Percentiles rank a stretch among this genome's conserved stretches.
Evolutionary conservation across 2,797 vertebrate species (phyloP).

Genomic region (Gobio occitaniae): DNA sequence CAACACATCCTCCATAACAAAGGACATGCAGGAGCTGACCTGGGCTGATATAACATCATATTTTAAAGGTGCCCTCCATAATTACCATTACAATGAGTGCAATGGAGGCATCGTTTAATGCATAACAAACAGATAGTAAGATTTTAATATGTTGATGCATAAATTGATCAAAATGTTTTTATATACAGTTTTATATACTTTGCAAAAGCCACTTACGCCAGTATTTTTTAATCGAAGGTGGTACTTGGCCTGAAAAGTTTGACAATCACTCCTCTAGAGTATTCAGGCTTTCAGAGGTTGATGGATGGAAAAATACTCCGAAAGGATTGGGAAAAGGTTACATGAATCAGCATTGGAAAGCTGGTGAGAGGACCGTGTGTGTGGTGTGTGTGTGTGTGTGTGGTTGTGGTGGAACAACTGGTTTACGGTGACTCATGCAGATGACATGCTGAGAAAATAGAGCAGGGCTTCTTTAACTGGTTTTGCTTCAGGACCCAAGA

Average conservation of each 20-base stretch:
- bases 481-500: background rate
- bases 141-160: background rate
- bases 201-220: background rate
- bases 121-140: background rate
- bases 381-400: no score
- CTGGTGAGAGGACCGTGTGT: background rate
- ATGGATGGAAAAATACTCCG: background rate
- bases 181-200: no score
- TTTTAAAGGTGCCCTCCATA: background rate
- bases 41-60: background rate
- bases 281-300: background rate
- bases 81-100: background rate
- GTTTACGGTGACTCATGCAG: conserved; percentile 6
- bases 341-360: conserved; percentile 2
- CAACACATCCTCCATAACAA: conserved; percentile 33
- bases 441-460: conserved; percentile 2
- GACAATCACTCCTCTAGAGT: background rate
- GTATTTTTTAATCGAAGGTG: background rate
- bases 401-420: conserved; percentile 17
- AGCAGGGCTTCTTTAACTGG: background rate
- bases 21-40: background rate
- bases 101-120: background rate
- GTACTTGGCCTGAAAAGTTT: background rate
- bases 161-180: background rate
- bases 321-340: background rate